Percentiles rank a stretch among this genome's conserved stretches.
Evolutionary conservation across 2,888 invertebrate genomes (phyloP).

Genomic region (Caenorhabditis japonica): DNA sequence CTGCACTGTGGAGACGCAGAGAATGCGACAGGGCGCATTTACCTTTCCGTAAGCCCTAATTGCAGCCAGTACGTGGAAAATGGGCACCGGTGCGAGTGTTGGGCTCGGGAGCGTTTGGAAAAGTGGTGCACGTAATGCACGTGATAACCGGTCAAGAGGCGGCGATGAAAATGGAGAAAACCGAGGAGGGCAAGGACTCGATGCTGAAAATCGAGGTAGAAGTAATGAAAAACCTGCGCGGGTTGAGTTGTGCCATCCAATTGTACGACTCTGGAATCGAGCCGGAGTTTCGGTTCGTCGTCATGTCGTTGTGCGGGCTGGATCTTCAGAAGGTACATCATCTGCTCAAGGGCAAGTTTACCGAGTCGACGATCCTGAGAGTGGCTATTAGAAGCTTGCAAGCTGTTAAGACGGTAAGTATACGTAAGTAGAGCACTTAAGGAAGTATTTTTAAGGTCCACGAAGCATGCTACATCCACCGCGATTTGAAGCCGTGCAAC

Average conservation of each 20-base stretch:
- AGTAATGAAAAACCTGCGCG: slow-evolving; percentile 27
- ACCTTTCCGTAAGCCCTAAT: not conserved
- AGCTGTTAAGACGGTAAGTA: slow-evolving; percentile 48
- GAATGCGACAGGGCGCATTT: too few species aligned
- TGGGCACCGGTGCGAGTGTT: slow-evolving; percentile 40
- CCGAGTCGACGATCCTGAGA: slow-evolving; percentile 52
- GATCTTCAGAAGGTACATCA: slow-evolving; percentile 40
- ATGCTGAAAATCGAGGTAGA: slow-evolving; percentile 45
- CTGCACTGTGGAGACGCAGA: too few species aligned
- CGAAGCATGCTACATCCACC: slow-evolving; percentile 49
- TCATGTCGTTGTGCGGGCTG: slow-evolving; percentile 54
- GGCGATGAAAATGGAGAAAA: slow-evolving; percentile 50
- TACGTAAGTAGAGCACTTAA: too few species aligned
- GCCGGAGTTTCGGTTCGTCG: slow-evolving; percentile 29
- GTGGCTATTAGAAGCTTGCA: slow-evolving; percentile 39
- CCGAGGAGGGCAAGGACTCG: slow-evolving; percentile 17
- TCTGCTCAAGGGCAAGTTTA: slow-evolving; percentile 21
- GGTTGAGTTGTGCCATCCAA: slow-evolving; percentile 23
- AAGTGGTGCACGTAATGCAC: slow-evolving; percentile 47
- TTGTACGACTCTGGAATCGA: slow-evolving; percentile 22
- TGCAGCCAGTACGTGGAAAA: slow-evolving; percentile 24
- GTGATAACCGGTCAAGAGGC: slow-evolving; percentile 31
- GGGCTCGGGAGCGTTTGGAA: slow-evolving; percentile 48
- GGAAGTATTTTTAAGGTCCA: slow-evolving; percentile 29
- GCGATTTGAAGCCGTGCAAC: slow-evolving; percentile 56